A percentile compares a stretch with the other conserved stretches of the same genome.
Evolutionary conservation across 30 jellyfish, hydroid and myxozoan genomes (phyloP).

Genomic region (Catostylus mosaicus): DNA sequence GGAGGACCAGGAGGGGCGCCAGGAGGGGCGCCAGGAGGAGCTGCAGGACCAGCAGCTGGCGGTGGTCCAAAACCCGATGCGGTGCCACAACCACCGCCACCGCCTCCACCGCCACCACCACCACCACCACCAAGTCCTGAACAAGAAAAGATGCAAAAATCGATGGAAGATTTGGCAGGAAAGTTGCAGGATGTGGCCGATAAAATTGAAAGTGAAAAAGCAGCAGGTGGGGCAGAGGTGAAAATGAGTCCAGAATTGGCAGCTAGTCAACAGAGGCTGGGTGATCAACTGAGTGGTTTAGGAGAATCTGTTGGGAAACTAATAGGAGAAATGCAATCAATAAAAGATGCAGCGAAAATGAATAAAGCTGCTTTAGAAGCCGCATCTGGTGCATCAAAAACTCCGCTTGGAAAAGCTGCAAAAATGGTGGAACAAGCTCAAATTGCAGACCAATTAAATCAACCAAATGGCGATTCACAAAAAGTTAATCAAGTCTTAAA

Average conservation of each 20-base stretch:
- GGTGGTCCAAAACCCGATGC: slow-evolving; percentile 59
- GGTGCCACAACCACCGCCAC: slow-evolving; percentile 59
- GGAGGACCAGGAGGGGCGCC: slow-evolving; percentile 56
- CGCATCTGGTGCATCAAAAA: slow-evolving; percentile 70
- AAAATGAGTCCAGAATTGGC: slow-evolving; percentile 71
- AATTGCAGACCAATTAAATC: slow-evolving; percentile 37
- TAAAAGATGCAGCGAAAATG: slow-evolving; percentile 74
- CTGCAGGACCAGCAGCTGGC: slow-evolving; percentile 46
- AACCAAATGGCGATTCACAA: slow-evolving; percentile 81
- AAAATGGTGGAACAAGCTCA: slow-evolving; percentile 61
- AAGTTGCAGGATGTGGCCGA: slow-evolving; percentile 89
- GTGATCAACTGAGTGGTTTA: slow-evolving; percentile 64
- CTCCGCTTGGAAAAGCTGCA: slow-evolving; percentile 66
- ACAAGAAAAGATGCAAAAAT: slow-evolving; percentile 76
- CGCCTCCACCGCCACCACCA: slow-evolving; percentile 57
- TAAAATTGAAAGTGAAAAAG: slow-evolving; percentile 70
- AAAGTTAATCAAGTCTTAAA: slow-evolving; percentile 86
- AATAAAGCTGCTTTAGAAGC: slow-evolving; percentile 80
- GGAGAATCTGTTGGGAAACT: slow-evolving; percentile 86
- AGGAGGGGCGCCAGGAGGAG: slow-evolving; percentile 27
- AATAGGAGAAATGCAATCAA: slow-evolving; percentile 80
- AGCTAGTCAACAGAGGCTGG: slow-evolving; percentile 70
- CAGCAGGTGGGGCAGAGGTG: slow-evolving; percentile 54
- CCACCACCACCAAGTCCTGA: slow-evolving; percentile 71
- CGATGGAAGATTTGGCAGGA: slow-evolving; percentile 83